These are phyloP conservation scores for Plotosus lineatus DNA, from an alignment of 2,113 vertebrate genomes.

Conservation along the genomic window DNA sequence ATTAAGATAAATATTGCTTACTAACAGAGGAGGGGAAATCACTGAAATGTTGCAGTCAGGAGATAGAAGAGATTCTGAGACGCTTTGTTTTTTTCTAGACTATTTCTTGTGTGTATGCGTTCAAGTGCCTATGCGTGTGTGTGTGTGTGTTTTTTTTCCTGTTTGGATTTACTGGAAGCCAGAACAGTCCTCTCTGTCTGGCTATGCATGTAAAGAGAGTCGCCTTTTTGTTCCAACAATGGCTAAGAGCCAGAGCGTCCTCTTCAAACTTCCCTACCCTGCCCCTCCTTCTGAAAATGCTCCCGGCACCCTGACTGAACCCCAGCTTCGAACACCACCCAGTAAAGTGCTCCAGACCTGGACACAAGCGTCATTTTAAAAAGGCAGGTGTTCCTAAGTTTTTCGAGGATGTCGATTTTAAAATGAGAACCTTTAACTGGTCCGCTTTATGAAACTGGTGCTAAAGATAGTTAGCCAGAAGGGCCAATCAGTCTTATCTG, in stretches of 20 bases:
- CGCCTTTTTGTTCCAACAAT: constrained; percentile 75
- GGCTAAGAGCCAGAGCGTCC: constrained; percentile 72
- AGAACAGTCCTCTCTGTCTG: constrained; percentile 73
- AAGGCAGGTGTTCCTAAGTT: constrained; percentile 80
- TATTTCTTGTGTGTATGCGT: constrained; percentile 46
- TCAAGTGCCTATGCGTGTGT: neutral
- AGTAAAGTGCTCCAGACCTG: constrained; percentile 65
- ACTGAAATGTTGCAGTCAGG: constrained; percentile 39
- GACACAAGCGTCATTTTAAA: constrained; percentile 74
- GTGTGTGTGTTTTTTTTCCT: constrained; percentile 45
- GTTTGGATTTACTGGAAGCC: constrained; percentile 65
- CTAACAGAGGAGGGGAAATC: constrained; percentile 39
- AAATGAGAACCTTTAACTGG: constrained; percentile 75
- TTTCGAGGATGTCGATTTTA: constrained; percentile 67
- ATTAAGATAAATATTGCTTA: constrained; percentile 54
- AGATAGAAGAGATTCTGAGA: constrained; percentile 36
- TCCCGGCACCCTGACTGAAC: constrained; percentile 51
- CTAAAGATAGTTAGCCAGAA: constrained; percentile 71
- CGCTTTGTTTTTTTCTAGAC: constrained; percentile 50
- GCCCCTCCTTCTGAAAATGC: constrained; percentile 43
- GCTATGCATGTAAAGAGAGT: constrained; percentile 81
- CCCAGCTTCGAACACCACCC: constrained; percentile 68
- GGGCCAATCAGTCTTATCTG: constrained; percentile 69
- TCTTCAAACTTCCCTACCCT: constrained; percentile 72
- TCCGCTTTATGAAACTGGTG: constrained; percentile 66